Evolutionary conservation across 2,888 invertebrate genomes (phyloP), one percentile per base, ranked within the genome.

Genomic region (Agrenia bidenticulata): DNA sequence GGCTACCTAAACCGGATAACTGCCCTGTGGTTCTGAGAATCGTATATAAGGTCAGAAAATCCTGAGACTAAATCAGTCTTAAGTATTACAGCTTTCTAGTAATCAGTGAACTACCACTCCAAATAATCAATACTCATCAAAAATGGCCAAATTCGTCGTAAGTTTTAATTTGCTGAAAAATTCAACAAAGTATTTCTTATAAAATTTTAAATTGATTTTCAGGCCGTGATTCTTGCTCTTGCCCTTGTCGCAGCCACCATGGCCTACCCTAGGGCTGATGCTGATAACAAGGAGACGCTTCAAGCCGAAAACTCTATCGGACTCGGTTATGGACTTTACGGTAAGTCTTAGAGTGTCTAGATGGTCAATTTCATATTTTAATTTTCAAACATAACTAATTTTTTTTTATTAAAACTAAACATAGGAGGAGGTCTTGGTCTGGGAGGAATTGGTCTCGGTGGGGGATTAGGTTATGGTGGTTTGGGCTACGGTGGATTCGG

Each of bases 91-190:
- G 39, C 0, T 23, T 45, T 37, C 54, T 27, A 9, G n/a, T 17
- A 27, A 27, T 27, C 11, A 51, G 2, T 51, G 2, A 49, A 49
- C 53, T 5, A 24, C 21, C 26, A 32, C 4, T 27, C 11, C n/a
- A n/a, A n/a, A 4, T 7, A 11, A 4, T 32, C 4, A 24, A 39
- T 39, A 50, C 19, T 24, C 19, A 58, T 39, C n/a, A 55, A 72
- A 64, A 72, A 72, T 72, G 72, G 72, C 69, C 66, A 72, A 62
- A 60, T 63, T 72, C 59, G 39, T 69, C 57, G 72, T 72, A 67
- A 72, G 72, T 58, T 27, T 39, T 17, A 23, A n/a, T 24, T 11
- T 53, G 17, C 53, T 53, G 11, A 13, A 7, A 24, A 60, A 37
- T 51, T 54, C 45, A 15, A 60, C 21, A 37, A n/a, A 26, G 37